Evolutionary conservation across 2,888 invertebrate genomes (phyloP), one percentile per base, ranked within the genome.

Genomic region (Chorisops tibialis): DNA sequence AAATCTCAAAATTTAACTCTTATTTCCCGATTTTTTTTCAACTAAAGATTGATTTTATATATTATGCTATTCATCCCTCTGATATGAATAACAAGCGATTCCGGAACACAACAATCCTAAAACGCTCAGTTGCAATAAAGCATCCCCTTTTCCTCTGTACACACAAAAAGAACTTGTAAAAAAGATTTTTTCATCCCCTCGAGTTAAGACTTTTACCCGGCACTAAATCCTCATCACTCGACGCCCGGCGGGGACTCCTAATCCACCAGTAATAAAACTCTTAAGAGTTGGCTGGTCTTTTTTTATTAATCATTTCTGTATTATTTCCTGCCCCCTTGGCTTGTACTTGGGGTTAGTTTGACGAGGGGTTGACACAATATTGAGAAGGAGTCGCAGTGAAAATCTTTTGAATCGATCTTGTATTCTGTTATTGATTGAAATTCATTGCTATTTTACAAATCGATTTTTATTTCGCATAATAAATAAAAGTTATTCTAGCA

Each of bases 241-340:
- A 48, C 19, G 16, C 59, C 37, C 48, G 21, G 59, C 48, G 22
- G 59, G 59, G 5, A 7, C 30, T 38, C 45, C 21, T 48, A 59
- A 48, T 59, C 59, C 59, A 16, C 59, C 47, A 47, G 59, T 62
- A 64, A 62, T 64, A 64, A 59, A 62, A 62, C 37, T 56, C 59
- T 64, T 59, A 59, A 64, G 59, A 47, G 59, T 56, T 54, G 37
- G 41, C 37, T 54, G 59, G 37, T 47, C 38, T 14, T 18, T 16
- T 63, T 64, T 62, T 64, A 52, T 52, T 64, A 64, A 59, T 62
- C 56, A 30, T 37, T 58, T 35, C 37, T 24, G 38, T 63, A 63
- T 64, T 56, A 64, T 54, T 37, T 48, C 48, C 59, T 30, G 48
- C 50, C 14, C 12, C 50, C 35, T 41, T 41, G 30, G 2, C 16